Evolutionary conservation across 2,888 invertebrate genomes (phyloP).

Genomic region (Eupithecia pulchellata): DNA sequence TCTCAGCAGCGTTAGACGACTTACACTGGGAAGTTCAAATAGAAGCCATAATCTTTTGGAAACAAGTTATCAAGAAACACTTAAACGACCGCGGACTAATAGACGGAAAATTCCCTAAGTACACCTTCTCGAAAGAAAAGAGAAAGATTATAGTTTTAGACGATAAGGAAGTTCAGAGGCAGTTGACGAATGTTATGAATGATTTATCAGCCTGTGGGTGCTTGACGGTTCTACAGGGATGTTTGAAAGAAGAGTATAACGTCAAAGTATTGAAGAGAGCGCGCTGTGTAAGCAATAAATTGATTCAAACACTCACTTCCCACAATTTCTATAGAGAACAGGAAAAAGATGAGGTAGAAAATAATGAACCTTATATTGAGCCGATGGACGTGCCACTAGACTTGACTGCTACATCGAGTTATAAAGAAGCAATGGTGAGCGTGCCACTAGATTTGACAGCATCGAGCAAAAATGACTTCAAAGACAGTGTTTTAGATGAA

Average conservation of each 20-base stretch:
- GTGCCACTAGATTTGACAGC: constrained; percentile 26
- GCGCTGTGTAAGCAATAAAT: constrained; percentile 75
- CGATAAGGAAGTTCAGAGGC: constrained; percentile 84
- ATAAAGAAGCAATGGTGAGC: constrained; percentile 5
- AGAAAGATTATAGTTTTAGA: constrained; percentile 89
- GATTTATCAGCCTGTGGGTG: constrained; percentile 88
- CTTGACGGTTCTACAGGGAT: constrained; percentile 86
- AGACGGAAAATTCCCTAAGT: constrained; percentile 89
- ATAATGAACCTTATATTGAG: background rate
- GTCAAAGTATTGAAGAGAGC: constrained; percentile 87
- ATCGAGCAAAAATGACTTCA: constrained; percentile 25
- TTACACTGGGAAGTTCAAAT: constrained; percentile 91
- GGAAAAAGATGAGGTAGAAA: background rate
- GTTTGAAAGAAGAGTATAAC: constrained; percentile 87
- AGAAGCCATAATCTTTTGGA: constrained; percentile 88
- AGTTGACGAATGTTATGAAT: constrained; percentile 86
- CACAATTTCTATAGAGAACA: constrained; percentile 67
- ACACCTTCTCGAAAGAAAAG: constrained; percentile 90
- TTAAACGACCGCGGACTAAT: constrained; percentile 86
- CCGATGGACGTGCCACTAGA: constrained; percentile 24
- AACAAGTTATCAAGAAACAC: constrained; percentile 85
- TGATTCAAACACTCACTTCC: constrained; percentile 77
- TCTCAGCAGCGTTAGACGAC: constrained; percentile 86
- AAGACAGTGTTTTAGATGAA: constrained; percentile 78
- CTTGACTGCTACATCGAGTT: constrained; percentile 16